Evolutionary conservation across 1,140 invertebrate species (phyloP).

Genomic region (Drosophila saltans): DNA sequence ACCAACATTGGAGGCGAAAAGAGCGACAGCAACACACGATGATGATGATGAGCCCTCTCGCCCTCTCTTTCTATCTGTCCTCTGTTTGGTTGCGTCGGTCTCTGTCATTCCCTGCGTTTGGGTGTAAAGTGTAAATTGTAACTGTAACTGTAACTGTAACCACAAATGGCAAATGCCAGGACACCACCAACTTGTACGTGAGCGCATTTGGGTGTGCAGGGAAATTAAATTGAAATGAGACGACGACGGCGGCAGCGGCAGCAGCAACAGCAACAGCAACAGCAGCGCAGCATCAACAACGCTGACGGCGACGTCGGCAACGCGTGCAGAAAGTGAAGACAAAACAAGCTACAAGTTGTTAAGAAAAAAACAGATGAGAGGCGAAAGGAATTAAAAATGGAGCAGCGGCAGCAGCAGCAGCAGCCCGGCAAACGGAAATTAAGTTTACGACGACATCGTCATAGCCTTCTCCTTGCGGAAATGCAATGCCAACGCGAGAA

Average conservation of each 20-base stretch:
- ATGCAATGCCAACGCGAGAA: conserved; percentile 66
- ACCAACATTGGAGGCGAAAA: conserved; percentile 15
- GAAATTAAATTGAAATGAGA: conserved; percentile 77
- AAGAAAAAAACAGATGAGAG: conserved; percentile 34
- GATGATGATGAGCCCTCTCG: conserved; percentile 31
- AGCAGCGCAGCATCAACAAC: too few relatives aligned
- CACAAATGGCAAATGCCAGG: conserved; percentile 59
- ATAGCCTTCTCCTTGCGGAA: conserved; percentile 36
- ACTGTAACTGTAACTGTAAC: conserved; percentile 54
- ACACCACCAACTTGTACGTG: conserved; percentile 52
- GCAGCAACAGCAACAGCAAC: not conserved
- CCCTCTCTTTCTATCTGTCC: not conserved
- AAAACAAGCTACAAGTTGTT: conserved; percentile 64
- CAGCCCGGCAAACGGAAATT: conserved; percentile 68
- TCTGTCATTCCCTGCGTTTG: conserved; percentile 19
- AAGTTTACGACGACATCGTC: conserved; percentile 65
- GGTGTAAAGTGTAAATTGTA: conserved; percentile 26
- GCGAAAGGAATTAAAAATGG: conserved; percentile 69
- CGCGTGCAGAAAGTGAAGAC: conserved; percentile 59
- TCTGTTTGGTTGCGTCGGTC: conserved; percentile 11
- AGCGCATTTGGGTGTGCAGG: conserved; percentile 51
- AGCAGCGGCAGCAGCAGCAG: conserved; percentile 35
- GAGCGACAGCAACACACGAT: conserved; percentile 27
- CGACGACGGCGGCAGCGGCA: conserved; percentile 1
- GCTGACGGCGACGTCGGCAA: conserved; percentile 19